phyloP scores from a whole-genome alignment of 2,113 vertebrate genomes.

The Gopherus flavomarginatus region DNA sequence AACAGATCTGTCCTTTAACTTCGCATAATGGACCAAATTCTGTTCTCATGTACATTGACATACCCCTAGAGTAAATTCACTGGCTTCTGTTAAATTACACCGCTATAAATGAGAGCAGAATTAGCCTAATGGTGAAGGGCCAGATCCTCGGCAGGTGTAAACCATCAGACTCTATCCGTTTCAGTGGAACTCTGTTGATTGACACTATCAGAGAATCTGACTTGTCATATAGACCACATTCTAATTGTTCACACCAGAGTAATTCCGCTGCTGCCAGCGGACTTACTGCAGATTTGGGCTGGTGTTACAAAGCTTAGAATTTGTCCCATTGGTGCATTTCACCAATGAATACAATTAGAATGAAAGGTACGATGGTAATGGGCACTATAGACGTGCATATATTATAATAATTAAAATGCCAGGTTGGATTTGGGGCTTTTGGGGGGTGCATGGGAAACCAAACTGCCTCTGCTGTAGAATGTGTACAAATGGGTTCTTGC shows the following conservation, averaged over 20 bases:
- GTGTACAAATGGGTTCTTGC: not conserved
- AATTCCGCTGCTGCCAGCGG: not conserved
- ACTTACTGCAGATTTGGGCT: not conserved
- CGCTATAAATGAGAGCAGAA: not conserved
- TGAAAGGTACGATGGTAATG: accelerated
- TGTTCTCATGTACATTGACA: not conserved
- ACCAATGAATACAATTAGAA: not conserved
- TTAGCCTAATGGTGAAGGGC: not conserved
- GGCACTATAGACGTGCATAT: accelerated
- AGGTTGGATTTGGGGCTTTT: accelerated
- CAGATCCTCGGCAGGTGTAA: not conserved
- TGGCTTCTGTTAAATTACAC: not conserved
- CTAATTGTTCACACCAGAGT: not conserved
- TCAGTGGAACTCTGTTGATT: not conserved
- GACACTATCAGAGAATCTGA: not conserved
- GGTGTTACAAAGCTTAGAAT: not conserved
- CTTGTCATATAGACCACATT: not conserved
- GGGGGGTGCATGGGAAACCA: not conserved
- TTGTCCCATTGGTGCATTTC: not conserved
- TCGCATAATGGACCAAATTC: not conserved
- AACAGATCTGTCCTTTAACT: not conserved
- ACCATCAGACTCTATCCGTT: not conserved
- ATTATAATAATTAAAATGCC: not conserved
- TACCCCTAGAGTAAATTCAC: not conserved
- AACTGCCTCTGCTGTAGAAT: conserved; percentile 33